These are phyloP conservation scores for Scrobipalpa atriplicella DNA, from an alignment of 2,888 invertebrate genomes.

Conservation along the genomic window DNA sequence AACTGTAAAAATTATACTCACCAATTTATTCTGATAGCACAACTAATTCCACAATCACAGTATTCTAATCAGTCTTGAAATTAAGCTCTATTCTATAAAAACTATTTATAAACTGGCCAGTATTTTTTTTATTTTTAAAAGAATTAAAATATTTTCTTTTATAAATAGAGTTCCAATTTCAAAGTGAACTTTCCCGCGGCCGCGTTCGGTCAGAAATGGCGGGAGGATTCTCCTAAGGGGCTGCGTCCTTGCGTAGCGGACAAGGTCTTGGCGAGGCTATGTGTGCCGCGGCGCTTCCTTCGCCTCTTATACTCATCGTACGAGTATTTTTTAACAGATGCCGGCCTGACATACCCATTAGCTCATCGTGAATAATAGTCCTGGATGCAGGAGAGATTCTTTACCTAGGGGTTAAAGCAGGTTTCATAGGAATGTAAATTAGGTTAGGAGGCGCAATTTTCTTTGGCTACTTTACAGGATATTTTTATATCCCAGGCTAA, in stretches of 20 bases:
- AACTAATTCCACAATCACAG: slow-evolving; percentile 13
- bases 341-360: slow-evolving; percentile 44
- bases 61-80: neutral
- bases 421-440: slow-evolving; percentile 20
- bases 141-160: slow-evolving; percentile 34
- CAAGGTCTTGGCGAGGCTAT: slow-evolving; percentile 75
- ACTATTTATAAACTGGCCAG: slow-evolving; percentile 11
- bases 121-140: slow-evolving; percentile 3
- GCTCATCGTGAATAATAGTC: slow-evolving; percentile 33
- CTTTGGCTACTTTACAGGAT: neutral
- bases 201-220: slow-evolving; percentile 71
- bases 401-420: neutral
- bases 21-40: neutral
- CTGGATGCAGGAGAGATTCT: slow-evolving; percentile 22
- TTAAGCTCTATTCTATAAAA: neutral
- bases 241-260: slow-evolving; percentile 77
- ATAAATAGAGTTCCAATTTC: slow-evolving; percentile 40
- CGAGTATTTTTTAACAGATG: slow-evolving; percentile 53
- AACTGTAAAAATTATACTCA: slow-evolving; percentile 7
- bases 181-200: slow-evolving; percentile 65
- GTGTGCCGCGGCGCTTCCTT: slow-evolving; percentile 66
- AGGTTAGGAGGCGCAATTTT: slow-evolving; percentile 17
- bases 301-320: slow-evolving; percentile 74
- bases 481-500: neutral
- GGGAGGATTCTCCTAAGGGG: slow-evolving; percentile 66